Evolutionary conservation across 2,888 invertebrate genomes (phyloP).

Genomic region (Nemotelus nigrinus): DNA sequence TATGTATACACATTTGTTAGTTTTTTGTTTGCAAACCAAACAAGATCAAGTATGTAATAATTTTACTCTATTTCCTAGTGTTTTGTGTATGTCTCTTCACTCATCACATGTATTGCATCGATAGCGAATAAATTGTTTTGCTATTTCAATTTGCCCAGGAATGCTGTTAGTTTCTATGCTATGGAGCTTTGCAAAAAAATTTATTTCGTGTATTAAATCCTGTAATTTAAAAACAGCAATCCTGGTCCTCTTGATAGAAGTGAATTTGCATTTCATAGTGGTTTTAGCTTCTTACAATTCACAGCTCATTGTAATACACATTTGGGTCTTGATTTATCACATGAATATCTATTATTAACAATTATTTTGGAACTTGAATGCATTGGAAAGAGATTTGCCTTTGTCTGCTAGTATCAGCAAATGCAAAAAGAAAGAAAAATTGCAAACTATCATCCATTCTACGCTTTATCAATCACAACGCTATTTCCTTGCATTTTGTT

Average conservation of each 20-base stretch:
- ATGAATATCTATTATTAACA: slow-evolving; percentile 16
- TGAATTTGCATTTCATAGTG: too few relatives aligned
- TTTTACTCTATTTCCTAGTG: slow-evolving; percentile 20
- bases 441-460: slow-evolving; percentile 36
- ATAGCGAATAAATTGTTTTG: background rate
- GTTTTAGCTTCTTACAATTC: background rate
- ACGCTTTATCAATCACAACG: slow-evolving; percentile 34
- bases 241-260: too few relatives aligned
- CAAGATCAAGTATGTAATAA: background rate
- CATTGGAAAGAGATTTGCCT: background rate
- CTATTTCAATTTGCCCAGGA: slow-evolving; percentile 6
- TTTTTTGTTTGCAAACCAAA: slow-evolving; percentile 10
- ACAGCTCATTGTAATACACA: slow-evolving; percentile 5
- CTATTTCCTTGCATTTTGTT: slow-evolving; percentile 46
- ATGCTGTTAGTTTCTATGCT: background rate
- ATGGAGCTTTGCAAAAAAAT: too few relatives aligned
- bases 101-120: slow-evolving; percentile 2
- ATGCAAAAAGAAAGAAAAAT: slow-evolving; percentile 34
- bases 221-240: too few relatives aligned
- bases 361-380: background rate
- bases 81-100: slow-evolving; percentile 19
- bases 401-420: background rate
- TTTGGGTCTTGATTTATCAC: slow-evolving; percentile 5
- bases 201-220: too few relatives aligned
- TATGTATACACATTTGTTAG: slow-evolving; percentile 9